phyloP scores from a whole-genome alignment of 2,113 vertebrate genomes.

The Maccullochella peelii region DNA sequence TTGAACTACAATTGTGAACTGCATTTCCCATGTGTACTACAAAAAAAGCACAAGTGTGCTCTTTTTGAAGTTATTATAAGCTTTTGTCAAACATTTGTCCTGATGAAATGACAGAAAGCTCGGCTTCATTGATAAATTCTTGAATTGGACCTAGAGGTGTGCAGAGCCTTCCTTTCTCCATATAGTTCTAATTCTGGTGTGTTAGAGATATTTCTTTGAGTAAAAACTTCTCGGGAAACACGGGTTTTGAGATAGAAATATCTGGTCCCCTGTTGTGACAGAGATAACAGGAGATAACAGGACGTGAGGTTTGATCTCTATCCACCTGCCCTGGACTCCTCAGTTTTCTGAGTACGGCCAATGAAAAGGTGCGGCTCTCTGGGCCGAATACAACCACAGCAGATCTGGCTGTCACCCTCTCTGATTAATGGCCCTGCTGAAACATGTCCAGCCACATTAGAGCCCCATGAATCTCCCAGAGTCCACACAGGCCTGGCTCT shows the following conservation, averaged over 20 bases:
- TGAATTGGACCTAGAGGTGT: not conserved
- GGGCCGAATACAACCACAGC: slow-evolving; percentile 64
- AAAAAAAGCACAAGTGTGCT: slow-evolving; percentile 1
- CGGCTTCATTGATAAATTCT: not conserved
- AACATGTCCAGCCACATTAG: slow-evolving; percentile 95
- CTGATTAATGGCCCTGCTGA: slow-evolving; percentile 97
- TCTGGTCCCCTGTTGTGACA: slow-evolving; percentile 16
- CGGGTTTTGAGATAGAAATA: slow-evolving; percentile 24
- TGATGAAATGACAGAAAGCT: not conserved
- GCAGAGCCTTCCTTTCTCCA: not conserved
- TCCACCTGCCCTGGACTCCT: slow-evolving; percentile 53
- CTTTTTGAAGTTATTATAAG: not conserved
- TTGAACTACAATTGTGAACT: not conserved
- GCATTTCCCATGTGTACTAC: slow-evolving; percentile 17
- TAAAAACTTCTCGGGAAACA: slow-evolving; percentile 6
- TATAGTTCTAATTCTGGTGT: not conserved
- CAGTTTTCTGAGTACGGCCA: slow-evolving; percentile 51
- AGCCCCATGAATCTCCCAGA: slow-evolving; percentile 92
- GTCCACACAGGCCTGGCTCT: slow-evolving; percentile 92
- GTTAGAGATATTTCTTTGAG: not conserved
- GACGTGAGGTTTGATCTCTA: slow-evolving; percentile 38
- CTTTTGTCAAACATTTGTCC: not conserved
- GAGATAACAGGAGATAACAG: slow-evolving; percentile 21
- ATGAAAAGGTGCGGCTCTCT: slow-evolving; percentile 53
- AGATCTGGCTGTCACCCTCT: slow-evolving; percentile 87